These are phyloP conservation scores for Gobio occitaniae DNA, from an alignment of 2,797 vertebrate genomes.

Conservation along the genomic window DNA sequence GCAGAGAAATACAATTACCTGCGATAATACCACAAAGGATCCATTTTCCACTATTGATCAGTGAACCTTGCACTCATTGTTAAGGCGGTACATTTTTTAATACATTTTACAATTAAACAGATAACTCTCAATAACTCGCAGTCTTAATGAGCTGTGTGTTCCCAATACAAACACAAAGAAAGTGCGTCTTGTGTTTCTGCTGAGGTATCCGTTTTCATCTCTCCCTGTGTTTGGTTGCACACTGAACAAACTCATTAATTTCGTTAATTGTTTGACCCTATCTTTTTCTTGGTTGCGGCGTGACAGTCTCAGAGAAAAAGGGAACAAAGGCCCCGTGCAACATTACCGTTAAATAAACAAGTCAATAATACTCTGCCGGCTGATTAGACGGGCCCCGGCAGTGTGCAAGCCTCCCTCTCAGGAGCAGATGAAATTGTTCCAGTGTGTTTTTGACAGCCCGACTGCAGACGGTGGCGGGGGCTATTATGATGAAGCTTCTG, in stretches of 20 bases:
- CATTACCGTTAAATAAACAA: conserved; percentile 80
- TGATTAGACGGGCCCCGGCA: conserved; percentile 76
- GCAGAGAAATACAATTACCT: conserved; percentile 56
- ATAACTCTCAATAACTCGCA: conserved; percentile 57
- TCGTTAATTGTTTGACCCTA: conserved; percentile 83
- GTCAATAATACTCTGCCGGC: conserved; percentile 78
- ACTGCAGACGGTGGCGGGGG: conserved; percentile 62
- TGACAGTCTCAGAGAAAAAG: conserved; percentile 62
- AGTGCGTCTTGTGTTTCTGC: conserved; percentile 48
- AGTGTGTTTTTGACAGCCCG: conserved; percentile 82
- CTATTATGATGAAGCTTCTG: conserved; percentile 67
- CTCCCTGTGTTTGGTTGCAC: conserved; percentile 72
- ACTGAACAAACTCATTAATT: conserved; percentile 83
- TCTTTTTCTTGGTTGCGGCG: conserved; percentile 69
- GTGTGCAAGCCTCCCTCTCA: conserved; percentile 32
- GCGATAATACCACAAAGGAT: conserved; percentile 49
- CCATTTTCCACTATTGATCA: conserved; percentile 57
- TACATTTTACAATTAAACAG: conserved; percentile 62
- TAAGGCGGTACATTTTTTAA: conserved; percentile 49
- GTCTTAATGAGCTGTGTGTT: conserved; percentile 60
- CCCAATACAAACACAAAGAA: conserved; percentile 54
- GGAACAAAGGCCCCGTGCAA: conserved; percentile 64
- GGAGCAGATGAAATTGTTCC: conserved; percentile 78
- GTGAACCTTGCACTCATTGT: conserved; percentile 52
- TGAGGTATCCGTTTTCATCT: conserved; percentile 59